phyloP scores from a whole-genome alignment of 2,113 vertebrate genomes.

The Rissa tridactyla region DNA sequence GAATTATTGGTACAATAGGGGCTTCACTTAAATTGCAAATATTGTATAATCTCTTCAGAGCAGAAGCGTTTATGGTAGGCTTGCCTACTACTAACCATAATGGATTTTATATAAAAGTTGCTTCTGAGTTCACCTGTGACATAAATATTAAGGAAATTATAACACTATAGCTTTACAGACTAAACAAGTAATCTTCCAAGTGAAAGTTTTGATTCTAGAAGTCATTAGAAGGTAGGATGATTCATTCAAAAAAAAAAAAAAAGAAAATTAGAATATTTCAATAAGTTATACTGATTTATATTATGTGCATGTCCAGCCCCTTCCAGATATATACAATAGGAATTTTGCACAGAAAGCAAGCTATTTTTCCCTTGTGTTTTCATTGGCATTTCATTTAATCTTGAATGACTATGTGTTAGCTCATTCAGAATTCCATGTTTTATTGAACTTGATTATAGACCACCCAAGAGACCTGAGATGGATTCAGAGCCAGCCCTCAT shows the following conservation, averaged over 20 bases:
- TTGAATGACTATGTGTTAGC: neutral
- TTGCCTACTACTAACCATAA: neutral
- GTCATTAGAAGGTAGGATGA: neutral
- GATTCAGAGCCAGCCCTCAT: neutral
- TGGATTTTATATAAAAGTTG: neutral
- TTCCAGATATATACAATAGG: neutral
- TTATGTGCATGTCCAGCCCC: neutral
- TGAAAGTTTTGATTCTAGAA: neutral
- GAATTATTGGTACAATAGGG: neutral
- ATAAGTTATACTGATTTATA: neutral
- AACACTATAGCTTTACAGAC: neutral
- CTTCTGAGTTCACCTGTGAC: neutral
- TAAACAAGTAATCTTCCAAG: neutral
- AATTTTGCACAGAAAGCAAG: neutral
- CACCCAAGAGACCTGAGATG: neutral
- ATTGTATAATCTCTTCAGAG: neutral
- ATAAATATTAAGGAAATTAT: neutral
- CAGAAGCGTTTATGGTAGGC: neutral
- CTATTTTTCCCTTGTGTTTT: neutral
- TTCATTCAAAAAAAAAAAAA: neutral
- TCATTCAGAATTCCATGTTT: neutral
- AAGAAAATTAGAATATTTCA: neutral
- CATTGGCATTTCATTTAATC: neutral
- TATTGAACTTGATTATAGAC: neutral
- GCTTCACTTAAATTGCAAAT: neutral